Base-by-base conservation (phyloP, 2,113 vertebrate species). In the Elephantulus edwardii region DNA sequence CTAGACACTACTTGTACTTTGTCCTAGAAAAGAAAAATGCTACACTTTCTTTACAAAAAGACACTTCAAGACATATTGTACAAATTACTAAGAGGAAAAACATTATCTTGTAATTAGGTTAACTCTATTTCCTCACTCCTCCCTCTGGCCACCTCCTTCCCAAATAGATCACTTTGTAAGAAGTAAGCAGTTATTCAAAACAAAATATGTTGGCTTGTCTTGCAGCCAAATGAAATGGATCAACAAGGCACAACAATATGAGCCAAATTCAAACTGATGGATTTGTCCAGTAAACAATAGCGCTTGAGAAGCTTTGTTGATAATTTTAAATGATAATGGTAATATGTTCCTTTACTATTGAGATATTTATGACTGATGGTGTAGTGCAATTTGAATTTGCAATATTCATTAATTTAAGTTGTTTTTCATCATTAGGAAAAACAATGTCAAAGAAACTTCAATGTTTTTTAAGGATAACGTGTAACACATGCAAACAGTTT, bases 361-460 rank as follows among this genome's bases (percentile, higher is more conserved):
- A 92, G 90, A 96, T 96, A 96, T 96, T 97, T 97, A 95, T 97
- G 95, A 96, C 94, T 96, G 95, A 97, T 96, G 95, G 60, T 85
- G 24, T 89, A 70, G 90, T 91, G 93, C 83, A 96, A 96, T 97
- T 98, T 97, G 94, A 95, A 96, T 97, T 96, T 94, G 97, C 95
- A 97, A 86, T 91, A 95, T 91, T 96, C 93, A 96, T 97, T 97
- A 94, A 97, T 97, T 97, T 98, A 94, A 96, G 95, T 79, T 92
- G 93, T 78, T 96, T 97, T 94, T 92, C 88, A 52, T 94, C 79
- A 93, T 24, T 80, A 84, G 66, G 86, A 93, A 94, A 96, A 96
- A 95, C 95, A 95, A 95, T 95, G 95, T 92, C 88, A 95, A 90
- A 62, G 77, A 89, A 93, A 90, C 48, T 80, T 90, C 76, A 70